phyloP scores from a whole-genome alignment of 2,888 invertebrate species.

The Dysmachus trigonus region DNA sequence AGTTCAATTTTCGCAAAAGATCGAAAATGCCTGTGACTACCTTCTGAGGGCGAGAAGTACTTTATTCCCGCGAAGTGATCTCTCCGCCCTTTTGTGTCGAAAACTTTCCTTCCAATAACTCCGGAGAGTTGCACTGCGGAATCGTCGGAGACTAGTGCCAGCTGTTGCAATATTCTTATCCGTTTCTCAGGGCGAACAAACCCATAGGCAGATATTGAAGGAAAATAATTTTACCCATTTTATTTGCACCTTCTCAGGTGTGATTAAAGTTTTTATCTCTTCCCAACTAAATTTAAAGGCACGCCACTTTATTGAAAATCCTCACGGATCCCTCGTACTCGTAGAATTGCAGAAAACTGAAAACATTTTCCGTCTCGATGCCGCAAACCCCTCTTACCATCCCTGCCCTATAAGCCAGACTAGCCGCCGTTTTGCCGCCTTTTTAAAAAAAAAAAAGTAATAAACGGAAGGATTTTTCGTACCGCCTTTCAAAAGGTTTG shows the following conservation, averaged over 20 bases:
- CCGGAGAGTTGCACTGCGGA: background rate
- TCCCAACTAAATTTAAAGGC: background rate
- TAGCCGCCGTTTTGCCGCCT: background rate
- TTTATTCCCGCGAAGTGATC: background rate
- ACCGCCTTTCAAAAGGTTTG: background rate
- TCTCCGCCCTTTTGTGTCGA: background rate
- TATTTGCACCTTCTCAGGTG: background rate
- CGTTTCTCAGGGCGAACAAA: background rate
- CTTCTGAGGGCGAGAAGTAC: background rate
- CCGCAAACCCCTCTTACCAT: background rate
- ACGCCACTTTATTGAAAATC: background rate
- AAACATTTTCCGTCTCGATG: background rate
- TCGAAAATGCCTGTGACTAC: background rate
- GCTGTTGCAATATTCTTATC: background rate
- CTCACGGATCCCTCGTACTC: background rate
- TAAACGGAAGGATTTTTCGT: background rate
- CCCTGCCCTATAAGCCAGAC: background rate
- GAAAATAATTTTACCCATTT: background rate
- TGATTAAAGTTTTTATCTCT: background rate
- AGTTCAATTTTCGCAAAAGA: background rate
- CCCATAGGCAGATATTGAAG: background rate
- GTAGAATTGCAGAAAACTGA: background rate
- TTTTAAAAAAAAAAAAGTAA: background rate
- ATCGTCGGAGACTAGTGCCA: background rate
- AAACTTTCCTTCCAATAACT: background rate